Base-by-base conservation (phyloP, 2,888 invertebrate species). In the Gari tellinella region DNA sequence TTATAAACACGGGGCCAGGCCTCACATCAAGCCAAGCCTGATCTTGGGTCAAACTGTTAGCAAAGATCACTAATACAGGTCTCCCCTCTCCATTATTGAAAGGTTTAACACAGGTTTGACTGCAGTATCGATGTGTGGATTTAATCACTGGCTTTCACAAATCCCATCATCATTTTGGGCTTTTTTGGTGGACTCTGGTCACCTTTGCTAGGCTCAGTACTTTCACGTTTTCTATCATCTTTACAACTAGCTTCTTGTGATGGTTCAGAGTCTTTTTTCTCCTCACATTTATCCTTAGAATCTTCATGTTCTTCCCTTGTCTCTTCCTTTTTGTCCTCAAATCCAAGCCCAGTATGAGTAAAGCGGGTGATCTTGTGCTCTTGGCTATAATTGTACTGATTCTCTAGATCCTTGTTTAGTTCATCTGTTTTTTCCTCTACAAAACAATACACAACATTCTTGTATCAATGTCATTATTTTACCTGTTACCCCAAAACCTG, bases 301-400 rank as follows among this genome's bases (percentile, higher is more conserved):
- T 72, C 64, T 21, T 17, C 31, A 43, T 52, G 19, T 31, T 37
- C 56, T 5, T 38, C 23, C 19, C 45, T 62, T 49, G 56, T 41
- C 31, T 62, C 66, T 37, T 66, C 65, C 15, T 49, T 49, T n/a
- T 51, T 45, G 14, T 77, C 75, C 57, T 77, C 77, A 76, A 86
- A 91, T 0, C 91, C 91, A 1, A 91, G 85, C 3, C 91, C 91
- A 25, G 83, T 75, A 65, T 91, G 90, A 66, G 80, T 25, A 86
- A 86, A 51, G 82, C 85, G 10, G 15, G 80, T 80, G 25, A 90
- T 73, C 62, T 86, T 86, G 61, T 89, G 87, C 45, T 88, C 89
- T 61, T 89, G 64, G 19, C 90, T 87, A 53, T 90, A 85, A 43
- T 83, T 77, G 67, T 82, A 91, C 78, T 91, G 91, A 12, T 88